Evolutionary conservation across 2,888 invertebrate genomes (phyloP).

Genomic region (Labia minor): DNA sequence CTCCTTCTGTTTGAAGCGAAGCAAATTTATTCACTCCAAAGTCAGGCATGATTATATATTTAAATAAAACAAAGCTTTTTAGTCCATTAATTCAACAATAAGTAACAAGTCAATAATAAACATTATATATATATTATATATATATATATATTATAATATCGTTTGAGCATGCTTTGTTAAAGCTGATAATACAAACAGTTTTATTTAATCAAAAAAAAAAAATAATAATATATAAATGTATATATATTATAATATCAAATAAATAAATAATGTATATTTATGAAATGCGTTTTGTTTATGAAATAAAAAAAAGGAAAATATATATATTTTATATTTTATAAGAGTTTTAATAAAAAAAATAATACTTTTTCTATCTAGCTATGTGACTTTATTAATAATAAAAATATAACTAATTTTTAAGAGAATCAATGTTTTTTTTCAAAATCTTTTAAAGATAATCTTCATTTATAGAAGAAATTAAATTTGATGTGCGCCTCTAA

Average conservation of each 20-base stretch:
- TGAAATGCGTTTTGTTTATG: not conserved
- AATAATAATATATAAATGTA: not conserved
- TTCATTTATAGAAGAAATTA: too few relatives aligned
- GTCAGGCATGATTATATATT: not conserved
- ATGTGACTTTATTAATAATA: too few relatives aligned
- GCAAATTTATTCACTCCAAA: conserved; percentile 4
- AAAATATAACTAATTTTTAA: too few relatives aligned
- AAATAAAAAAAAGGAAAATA: not conserved
- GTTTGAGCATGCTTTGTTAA: conserved; percentile 13
- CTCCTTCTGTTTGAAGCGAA: not conserved
- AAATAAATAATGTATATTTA: not conserved
- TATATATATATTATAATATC: too few relatives aligned
- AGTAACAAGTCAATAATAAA: not conserved
- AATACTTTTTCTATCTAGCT: too few relatives aligned
- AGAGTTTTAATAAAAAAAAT: too few relatives aligned
- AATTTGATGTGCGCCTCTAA: too few relatives aligned
- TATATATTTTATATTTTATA: not conserved
- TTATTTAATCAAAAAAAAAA: not conserved
- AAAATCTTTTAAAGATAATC: too few relatives aligned
- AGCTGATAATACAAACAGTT: not conserved
- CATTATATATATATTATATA: not conserved
- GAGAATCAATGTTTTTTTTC: too few relatives aligned
- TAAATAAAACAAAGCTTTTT: not conserved
- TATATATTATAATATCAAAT: not conserved
- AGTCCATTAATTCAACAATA: not conserved